Conservation (phyloP, 2,888 invertebrate species). For the Cerastis leucographa region DNA sequence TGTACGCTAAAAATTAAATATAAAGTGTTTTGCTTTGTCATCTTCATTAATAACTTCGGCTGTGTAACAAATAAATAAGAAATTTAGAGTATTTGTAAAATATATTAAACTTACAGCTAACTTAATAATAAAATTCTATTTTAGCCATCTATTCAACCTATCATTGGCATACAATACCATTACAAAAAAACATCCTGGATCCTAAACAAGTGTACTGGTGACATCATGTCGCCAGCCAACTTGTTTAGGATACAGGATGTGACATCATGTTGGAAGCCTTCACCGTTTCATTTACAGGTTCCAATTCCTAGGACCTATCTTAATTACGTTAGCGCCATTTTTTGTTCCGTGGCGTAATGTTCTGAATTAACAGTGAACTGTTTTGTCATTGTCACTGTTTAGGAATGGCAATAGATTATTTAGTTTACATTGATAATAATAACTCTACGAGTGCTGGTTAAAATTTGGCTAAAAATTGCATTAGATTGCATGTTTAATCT, state of each 20-base stretch:
- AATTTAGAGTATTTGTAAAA: not conserved
- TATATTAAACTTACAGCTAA: not conserved
- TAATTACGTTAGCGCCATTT: constrained; percentile 24
- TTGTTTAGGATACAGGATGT: too few relatives aligned
- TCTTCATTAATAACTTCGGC: not conserved
- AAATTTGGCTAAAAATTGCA: constrained; percentile 2
- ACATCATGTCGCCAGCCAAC: constrained; percentile 30
- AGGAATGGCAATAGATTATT: constrained; percentile 50
- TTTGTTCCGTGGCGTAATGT: constrained; percentile 22
- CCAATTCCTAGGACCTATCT: constrained; percentile 17
- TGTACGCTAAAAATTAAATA: constrained; percentile 4
- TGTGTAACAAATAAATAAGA: not conserved
- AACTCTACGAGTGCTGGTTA: not conserved
- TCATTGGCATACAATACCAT: not conserved
- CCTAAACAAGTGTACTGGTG: constrained; percentile 8
- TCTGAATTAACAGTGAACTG: constrained; percentile 28
- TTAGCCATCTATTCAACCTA: not conserved
- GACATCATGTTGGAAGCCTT: not conserved
- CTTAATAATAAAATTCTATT: not conserved
- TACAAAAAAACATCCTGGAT: not conserved
- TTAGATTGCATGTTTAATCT: not conserved
- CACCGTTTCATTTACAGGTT: constrained; percentile 7
- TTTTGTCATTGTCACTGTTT: constrained; percentile 44
- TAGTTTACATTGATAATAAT: constrained; percentile 13
- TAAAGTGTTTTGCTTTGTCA: constrained; percentile 20